Evolutionary conservation across 2,797 vertebrate species (phyloP).

Genomic region (Aeoliscus strigatus): DNA sequence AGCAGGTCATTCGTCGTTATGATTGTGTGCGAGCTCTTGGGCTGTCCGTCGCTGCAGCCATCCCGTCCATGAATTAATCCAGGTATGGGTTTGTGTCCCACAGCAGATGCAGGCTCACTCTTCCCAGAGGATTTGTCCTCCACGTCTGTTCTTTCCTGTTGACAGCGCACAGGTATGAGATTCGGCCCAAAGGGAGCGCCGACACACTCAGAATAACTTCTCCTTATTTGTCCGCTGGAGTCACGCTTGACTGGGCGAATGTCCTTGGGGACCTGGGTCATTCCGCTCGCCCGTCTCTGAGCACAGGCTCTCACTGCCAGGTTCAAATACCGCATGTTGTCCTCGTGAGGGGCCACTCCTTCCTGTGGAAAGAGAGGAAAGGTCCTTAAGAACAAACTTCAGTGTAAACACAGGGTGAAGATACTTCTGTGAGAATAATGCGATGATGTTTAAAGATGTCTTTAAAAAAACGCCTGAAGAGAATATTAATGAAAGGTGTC

Average conservation of each 20-base stretch:
- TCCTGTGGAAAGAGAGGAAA: conserved; percentile 70
- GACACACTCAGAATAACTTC: conserved; percentile 10
- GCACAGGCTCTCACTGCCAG: conserved; percentile 76
- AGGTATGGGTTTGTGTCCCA: too few relatives aligned
- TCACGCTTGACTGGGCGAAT: conserved; percentile 52
- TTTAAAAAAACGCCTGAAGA: too few relatives aligned
- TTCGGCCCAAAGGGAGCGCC: conserved; percentile 74
- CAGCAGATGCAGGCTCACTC: too few relatives aligned
- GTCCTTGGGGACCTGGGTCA: background rate
- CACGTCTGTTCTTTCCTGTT: conserved; percentile 14
- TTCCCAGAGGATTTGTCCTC: conserved; percentile 5
- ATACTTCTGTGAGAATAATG: too few relatives aligned
- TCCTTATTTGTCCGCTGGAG: conserved; percentile 27
- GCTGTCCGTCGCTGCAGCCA: too few relatives aligned
- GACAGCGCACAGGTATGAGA: conserved; percentile 75
- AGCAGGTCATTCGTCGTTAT: conserved; percentile 88
- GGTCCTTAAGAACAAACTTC: too few relatives aligned
- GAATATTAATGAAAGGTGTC: too few relatives aligned
- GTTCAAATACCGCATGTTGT: conserved; percentile 86
- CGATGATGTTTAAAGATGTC: too few relatives aligned
- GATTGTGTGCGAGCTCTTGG: too few relatives aligned
- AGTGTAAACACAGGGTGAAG: too few relatives aligned
- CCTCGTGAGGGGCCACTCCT: conserved; percentile 76
- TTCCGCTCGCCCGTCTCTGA: conserved; percentile 19
- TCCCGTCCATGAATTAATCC: too few relatives aligned